These are phyloP conservation scores for Schrankia costaestrigalis DNA, from an alignment of 2,888 invertebrate genomes.

Conservation along the genomic window DNA sequence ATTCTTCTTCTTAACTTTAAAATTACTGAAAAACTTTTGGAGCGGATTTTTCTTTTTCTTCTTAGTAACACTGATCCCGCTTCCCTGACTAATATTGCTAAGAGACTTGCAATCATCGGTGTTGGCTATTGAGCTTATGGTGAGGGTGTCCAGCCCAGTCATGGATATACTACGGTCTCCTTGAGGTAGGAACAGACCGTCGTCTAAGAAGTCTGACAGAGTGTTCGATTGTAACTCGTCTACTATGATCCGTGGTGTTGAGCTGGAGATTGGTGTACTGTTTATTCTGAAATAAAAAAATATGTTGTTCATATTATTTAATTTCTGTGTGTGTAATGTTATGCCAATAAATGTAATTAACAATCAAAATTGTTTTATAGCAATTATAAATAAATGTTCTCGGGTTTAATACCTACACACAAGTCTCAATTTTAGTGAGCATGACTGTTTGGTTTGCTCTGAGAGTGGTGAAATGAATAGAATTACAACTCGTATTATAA, in stretches of 20 bases:
- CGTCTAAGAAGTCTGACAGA: conserved; percentile 20
- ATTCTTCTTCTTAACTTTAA: conserved; percentile 25
- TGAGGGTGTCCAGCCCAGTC: conserved; percentile 28
- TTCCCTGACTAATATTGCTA: conserved; percentile 31
- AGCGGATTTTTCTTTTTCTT: conserved; percentile 24
- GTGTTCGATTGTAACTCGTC: conserved; percentile 32
- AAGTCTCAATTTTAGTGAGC: too few species aligned
- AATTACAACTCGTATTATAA: too few species aligned
- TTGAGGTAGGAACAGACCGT: conserved; percentile 26
- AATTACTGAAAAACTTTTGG: conserved; percentile 13
- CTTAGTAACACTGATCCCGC: conserved; percentile 16
- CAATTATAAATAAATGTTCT: too few species aligned
- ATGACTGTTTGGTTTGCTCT: too few species aligned
- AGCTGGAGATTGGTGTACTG: conserved; percentile 13
- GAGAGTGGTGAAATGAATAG: too few species aligned
- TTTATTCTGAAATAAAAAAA: conserved; percentile 18
- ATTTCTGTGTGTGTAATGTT: too few species aligned
- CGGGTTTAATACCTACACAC: too few species aligned
- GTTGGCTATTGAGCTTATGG: not conserved
- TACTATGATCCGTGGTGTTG: conserved; percentile 41
- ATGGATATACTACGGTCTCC: conserved; percentile 25
- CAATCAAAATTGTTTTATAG: too few species aligned
- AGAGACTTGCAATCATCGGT: conserved; percentile 35
- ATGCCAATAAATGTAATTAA: too few species aligned
- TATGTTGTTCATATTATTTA: not conserved